Percentiles rank a stretch among this genome's conserved stretches.
Evolutionary conservation across 2,888 invertebrate genomes (phyloP).

Genomic region (Pilophorus perplexus): DNA sequence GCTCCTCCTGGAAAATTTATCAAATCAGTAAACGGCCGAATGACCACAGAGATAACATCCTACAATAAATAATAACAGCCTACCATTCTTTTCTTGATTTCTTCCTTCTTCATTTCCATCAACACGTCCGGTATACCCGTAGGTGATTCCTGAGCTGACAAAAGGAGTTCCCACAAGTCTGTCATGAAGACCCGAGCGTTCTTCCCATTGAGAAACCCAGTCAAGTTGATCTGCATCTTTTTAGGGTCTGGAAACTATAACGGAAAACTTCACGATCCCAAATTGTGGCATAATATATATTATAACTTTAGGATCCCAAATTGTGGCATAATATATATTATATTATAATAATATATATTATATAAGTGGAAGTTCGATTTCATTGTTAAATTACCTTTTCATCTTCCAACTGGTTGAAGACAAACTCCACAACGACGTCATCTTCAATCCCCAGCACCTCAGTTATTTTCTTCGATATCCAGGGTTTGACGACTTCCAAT

Average conservation of each 20-base stretch:
- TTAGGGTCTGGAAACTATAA: constrained; percentile 88
- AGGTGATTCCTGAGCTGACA: constrained; percentile 93
- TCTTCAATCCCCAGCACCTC: constrained; percentile 97
- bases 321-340: neutral
- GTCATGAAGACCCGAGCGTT: constrained; percentile 97
- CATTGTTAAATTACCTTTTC: constrained; percentile 68
- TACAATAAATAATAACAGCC: too few species aligned
- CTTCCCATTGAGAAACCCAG: constrained; percentile 96
- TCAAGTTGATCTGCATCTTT: constrained; percentile 99
- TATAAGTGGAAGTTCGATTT: too few species aligned
- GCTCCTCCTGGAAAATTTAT: constrained; percentile 68
- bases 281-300: neutral
- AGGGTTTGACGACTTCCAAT: constrained; percentile 95
- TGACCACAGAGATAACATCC: too few species aligned
- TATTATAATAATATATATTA: too few species aligned
- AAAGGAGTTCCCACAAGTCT: constrained; percentile 91
- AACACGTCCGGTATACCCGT: constrained; percentile 94
- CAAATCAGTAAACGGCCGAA: too few species aligned
- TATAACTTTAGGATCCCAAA: neutral
- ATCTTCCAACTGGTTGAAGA: constrained; percentile 93
- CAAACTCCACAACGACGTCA: constrained; percentile 98
- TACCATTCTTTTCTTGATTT: constrained; percentile 86
- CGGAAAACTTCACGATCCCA: neutral
- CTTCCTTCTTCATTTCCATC: constrained; percentile 94
- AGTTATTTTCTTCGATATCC: constrained; percentile 96